These are phyloP conservation scores for Tenthredo mesomela DNA, from an alignment of 2,888 invertebrate species.

Conservation along the genomic window DNA sequence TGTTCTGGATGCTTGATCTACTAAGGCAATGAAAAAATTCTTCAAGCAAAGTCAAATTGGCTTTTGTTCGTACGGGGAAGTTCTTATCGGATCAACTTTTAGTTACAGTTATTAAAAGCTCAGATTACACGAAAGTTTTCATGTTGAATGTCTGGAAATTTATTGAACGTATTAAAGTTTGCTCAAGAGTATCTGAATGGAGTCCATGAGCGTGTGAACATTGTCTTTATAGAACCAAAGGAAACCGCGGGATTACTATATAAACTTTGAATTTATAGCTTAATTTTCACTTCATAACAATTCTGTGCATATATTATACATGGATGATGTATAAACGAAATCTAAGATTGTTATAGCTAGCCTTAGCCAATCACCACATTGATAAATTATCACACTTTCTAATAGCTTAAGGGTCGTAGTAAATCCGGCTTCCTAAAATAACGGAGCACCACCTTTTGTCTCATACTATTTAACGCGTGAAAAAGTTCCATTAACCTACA, in stretches of 20 bases:
- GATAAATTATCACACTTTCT: conserved; percentile 22
- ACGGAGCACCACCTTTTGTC: conserved; percentile 1
- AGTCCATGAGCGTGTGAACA: not conserved
- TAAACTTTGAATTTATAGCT: conserved; percentile 73
- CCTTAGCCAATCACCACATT: not conserved
- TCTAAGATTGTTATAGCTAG: not conserved
- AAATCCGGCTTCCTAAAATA: conserved; percentile 20
- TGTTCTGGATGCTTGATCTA: not conserved
- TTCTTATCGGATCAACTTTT: conserved; percentile 12
- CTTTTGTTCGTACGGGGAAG: not conserved
- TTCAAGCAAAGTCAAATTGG: not conserved
- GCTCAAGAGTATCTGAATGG: conserved; percentile 19
- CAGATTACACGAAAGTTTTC: not conserved
- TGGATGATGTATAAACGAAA: not conserved
- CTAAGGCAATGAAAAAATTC: not conserved
- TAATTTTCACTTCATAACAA: conserved; percentile 66
- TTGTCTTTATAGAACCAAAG: conserved; percentile 15
- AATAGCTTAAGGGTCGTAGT: not conserved
- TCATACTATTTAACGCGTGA: conserved; percentile 40
- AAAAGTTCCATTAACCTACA: conserved; percentile 51
- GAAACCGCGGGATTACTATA: conserved; percentile 64
- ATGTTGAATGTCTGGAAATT: conserved; percentile 27
- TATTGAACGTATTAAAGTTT: conserved; percentile 47
- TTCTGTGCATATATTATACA: no score
- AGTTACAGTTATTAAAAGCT: conserved; percentile 11